phyloP scores from a whole-genome alignment of 2,888 invertebrate genomes.

The Pyrrhia umbra region DNA sequence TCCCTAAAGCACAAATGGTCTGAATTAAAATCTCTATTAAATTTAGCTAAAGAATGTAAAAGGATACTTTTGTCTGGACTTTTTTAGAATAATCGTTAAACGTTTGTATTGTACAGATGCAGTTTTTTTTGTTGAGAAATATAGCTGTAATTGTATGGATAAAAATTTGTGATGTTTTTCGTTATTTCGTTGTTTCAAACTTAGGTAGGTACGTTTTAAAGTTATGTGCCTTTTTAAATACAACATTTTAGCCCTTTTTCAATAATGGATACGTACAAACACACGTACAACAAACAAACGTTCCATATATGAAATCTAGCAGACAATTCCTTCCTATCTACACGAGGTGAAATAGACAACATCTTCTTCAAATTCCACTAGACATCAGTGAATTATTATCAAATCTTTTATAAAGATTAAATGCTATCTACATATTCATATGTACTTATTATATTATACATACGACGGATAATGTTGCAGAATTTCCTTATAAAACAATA shows the following conservation, averaged over 20 bases:
- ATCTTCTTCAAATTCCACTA: no score
- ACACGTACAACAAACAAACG: no score
- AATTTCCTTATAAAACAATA: conserved; percentile 64
- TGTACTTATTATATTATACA: conserved; percentile 22
- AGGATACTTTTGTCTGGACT: conserved; percentile 43
- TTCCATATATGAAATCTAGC: no score
- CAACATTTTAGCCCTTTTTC: no score
- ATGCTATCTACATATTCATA: conserved; percentile 8
- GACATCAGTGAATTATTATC: no score
- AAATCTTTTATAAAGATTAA: no score
- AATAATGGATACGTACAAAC: no score
- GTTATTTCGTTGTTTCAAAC: no score
- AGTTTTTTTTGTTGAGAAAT: conserved; percentile 34
- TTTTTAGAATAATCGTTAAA: conserved; percentile 30
- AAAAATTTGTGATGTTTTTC: neutral
- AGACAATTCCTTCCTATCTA: no score
- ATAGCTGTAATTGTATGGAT: conserved; percentile 9
- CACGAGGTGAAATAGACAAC: no score
- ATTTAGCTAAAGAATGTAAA: conserved; percentile 50
- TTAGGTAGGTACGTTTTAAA: no score
- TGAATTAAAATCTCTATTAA: conserved; percentile 59
- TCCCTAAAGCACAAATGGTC: conserved; percentile 56
- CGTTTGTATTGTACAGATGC: neutral
- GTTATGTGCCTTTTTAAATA: no score
- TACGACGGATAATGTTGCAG: conserved; percentile 40